Percentiles rank a stretch among this genome's conserved stretches.
Evolutionary conservation across 2,888 invertebrate species (phyloP).

Genomic region (Rhorus exstirpatorius): DNA sequence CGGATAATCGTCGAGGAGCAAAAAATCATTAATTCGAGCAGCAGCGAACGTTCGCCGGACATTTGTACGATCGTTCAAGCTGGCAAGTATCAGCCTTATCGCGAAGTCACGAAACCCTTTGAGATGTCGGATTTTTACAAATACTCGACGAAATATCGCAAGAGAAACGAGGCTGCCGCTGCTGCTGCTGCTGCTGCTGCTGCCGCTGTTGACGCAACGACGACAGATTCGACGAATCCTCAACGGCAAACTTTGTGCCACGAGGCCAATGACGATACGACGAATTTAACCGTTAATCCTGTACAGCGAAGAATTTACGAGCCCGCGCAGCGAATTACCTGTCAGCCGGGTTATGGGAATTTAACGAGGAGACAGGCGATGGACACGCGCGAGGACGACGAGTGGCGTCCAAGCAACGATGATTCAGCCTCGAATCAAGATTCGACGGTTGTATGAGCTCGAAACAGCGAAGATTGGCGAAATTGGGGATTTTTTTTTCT

Average conservation of each 20-base stretch:
- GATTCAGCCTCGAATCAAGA: constrained; percentile 63
- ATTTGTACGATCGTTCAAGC: constrained; percentile 95
- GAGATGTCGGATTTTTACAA: constrained; percentile 99
- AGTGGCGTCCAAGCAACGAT: constrained; percentile 54
- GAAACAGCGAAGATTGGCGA: not conserved
- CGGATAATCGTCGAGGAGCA: constrained; percentile 74
- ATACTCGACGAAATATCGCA: constrained; percentile 97
- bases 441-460: constrained; percentile 69
- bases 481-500: constrained; percentile 35
- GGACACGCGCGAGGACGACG: constrained; percentile 29
- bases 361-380: constrained; percentile 32
- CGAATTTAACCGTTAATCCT: constrained; percentile 67
- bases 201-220: constrained; percentile 34
- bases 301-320: constrained; percentile 80
- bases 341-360: constrained; percentile 81
- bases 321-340: constrained; percentile 81
- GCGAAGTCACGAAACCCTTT: constrained; percentile 98
- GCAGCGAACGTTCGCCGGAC: constrained; percentile 87
- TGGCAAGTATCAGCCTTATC: constrained; percentile 95
- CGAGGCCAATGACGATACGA: constrained; percentile 56
- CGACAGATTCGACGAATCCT: too few relatives aligned
- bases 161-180: constrained; percentile 85
- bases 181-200: constrained; percentile 65
- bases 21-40: constrained; percentile 81
- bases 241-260: constrained; percentile 43